phyloP scores from a whole-genome alignment of 2,797 vertebrate species.

The Scleropages formosus region DNA sequence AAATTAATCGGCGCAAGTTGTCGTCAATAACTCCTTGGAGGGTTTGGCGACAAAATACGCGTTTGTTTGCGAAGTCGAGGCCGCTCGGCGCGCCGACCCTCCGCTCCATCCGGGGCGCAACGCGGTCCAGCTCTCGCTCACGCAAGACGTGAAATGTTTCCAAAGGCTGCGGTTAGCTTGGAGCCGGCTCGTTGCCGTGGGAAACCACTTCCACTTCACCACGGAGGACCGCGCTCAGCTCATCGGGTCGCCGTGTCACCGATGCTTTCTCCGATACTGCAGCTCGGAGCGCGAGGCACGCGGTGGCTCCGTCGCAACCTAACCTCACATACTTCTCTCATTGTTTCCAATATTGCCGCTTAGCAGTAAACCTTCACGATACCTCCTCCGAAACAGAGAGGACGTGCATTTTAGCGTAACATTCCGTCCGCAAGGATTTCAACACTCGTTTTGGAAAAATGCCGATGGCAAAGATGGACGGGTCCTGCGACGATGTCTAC shows the following conservation, averaged over 20 bases:
- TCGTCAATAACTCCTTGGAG: background rate
- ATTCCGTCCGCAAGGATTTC: no score
- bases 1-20: no score
- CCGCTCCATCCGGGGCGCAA: background rate
- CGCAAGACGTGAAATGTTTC: constrained; percentile 11
- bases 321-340: background rate
- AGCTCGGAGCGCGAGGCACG: background rate
- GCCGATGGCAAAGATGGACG: no score
- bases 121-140: background rate
- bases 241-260: background rate
- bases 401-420: no score
- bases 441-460: no score
- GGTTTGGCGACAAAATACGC: background rate
- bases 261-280: background rate
- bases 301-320: background rate
- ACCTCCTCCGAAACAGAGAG: background rate
- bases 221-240: background rate
- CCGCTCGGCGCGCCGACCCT: background rate
- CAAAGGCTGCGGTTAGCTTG: constrained; percentile 17
- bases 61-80: background rate
- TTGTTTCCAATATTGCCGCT: background rate
- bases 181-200: constrained; percentile 22
- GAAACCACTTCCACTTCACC: constrained; percentile 12
- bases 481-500: no score
- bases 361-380: background rate